Conservation (phyloP, 2,888 invertebrate genomes). For the Drosophila aldrichi region DNA sequence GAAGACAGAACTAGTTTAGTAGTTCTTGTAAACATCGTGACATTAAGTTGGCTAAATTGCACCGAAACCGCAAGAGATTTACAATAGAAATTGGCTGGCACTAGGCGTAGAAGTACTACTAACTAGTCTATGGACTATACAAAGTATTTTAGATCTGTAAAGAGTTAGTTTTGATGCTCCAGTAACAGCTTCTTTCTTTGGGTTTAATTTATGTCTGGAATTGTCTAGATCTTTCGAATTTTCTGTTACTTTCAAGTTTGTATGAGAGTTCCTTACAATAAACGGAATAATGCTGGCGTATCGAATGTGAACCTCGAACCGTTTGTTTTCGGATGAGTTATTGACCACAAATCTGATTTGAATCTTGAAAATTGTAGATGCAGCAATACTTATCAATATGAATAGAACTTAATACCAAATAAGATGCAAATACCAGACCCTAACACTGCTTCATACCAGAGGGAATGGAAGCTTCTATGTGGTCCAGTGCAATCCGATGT, state of each 20-base stretch:
- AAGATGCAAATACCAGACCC: not conserved
- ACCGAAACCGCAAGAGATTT: not conserved
- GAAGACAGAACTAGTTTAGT: constrained; percentile 4
- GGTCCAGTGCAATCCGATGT: not conserved
- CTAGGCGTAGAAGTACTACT: not conserved
- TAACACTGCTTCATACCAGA: too few relatives aligned
- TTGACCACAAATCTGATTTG: not conserved
- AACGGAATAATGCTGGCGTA: not conserved
- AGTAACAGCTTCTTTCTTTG: not conserved
- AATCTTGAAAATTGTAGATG: not conserved
- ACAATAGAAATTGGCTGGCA: not conserved
- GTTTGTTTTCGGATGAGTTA: too few relatives aligned
- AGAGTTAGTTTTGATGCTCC: not conserved
- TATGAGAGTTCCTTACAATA: not conserved
- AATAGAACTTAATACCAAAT: not conserved
- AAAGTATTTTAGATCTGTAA: not conserved
- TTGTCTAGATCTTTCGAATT: not conserved
- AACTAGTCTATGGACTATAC: not conserved
- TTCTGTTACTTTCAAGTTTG: not conserved
- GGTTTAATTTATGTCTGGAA: not conserved
- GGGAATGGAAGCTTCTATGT: not conserved
- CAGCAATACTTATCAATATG: not conserved
- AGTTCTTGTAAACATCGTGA: not conserved
- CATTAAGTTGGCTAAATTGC: not conserved
- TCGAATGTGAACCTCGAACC: not conserved